A percentile compares a stretch with the other conserved stretches of the same genome.
Evolutionary conservation across 2,888 invertebrate genomes (phyloP).

Genomic region (Desoria tigrina): DNA sequence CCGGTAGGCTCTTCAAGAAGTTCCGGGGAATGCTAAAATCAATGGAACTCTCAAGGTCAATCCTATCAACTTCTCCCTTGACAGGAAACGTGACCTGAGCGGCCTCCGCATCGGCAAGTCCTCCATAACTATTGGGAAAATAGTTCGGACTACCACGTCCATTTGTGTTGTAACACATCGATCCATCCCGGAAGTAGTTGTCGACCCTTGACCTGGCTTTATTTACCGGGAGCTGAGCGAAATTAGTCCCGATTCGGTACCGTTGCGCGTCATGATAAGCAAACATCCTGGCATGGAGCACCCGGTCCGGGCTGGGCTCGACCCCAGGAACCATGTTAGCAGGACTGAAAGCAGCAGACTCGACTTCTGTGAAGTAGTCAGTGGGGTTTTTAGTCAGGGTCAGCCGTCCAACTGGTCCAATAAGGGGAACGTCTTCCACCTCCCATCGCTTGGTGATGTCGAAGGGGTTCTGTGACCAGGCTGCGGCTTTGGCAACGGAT

Average conservation of each 20-base stretch:
- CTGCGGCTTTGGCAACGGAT: slow-evolving; percentile 35
- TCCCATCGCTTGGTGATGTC: slow-evolving; percentile 37
- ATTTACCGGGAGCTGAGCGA: slow-evolving; percentile 24
- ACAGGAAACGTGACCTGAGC: slow-evolving; percentile 63
- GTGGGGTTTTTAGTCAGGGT: slow-evolving; percentile 27
- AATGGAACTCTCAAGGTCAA: slow-evolving; percentile 76
- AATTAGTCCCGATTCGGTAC: slow-evolving; percentile 29
- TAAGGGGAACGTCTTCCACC: too few relatives aligned
- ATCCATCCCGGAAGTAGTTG: slow-evolving; percentile 26
- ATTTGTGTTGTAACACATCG: slow-evolving; percentile 2
- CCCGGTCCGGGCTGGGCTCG: slow-evolving; percentile 30
- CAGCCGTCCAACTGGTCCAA: slow-evolving; percentile 25
- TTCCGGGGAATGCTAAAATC: slow-evolving; percentile 85
- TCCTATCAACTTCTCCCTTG: slow-evolving; percentile 60
- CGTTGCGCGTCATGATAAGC: slow-evolving; percentile 31
- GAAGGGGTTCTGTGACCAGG: slow-evolving; percentile 34
- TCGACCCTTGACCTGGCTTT: slow-evolving; percentile 17
- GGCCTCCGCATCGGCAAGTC: slow-evolving; percentile 9
- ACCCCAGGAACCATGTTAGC: slow-evolving; percentile 35
- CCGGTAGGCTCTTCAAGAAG: slow-evolving; percentile 80
- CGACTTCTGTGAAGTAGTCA: slow-evolving; percentile 29
- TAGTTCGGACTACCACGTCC: slow-evolving; percentile 33
- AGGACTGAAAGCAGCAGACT: slow-evolving; percentile 29
- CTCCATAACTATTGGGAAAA: slow-evolving; percentile 39
- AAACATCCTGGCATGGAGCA: slow-evolving; percentile 33